These are phyloP conservation scores for Macaria liturata DNA, from an alignment of 2,888 invertebrate species.

Conservation along the genomic window DNA sequence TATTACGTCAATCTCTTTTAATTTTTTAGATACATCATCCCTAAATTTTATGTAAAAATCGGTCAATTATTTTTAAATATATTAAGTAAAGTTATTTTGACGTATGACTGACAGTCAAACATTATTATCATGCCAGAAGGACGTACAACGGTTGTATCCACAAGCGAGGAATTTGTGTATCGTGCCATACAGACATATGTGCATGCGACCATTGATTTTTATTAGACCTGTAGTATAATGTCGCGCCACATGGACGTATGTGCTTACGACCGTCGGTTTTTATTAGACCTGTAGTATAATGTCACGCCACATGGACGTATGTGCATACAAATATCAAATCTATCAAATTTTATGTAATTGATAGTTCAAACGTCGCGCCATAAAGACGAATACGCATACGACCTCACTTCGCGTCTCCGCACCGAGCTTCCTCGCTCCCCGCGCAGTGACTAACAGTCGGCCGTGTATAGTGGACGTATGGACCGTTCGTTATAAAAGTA, in stretches of 20 bases:
- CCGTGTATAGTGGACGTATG: conserved; percentile 5
- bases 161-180: too few species aligned
- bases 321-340: neutral
- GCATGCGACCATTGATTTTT: conserved; percentile 4
- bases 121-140: conserved; percentile 3
- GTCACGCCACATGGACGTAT: too few species aligned
- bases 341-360: conserved; percentile 1
- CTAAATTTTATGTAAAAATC: neutral
- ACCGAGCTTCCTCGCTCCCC: neutral
- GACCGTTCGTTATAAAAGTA: neutral
- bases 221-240: too few species aligned
- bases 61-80: neutral
- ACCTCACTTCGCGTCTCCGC: conserved; percentile 1
- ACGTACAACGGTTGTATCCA: too few species aligned
- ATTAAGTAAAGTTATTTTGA: neutral
- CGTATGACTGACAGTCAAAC: conserved; percentile 1
- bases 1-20: neutral
- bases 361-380: conserved; percentile 5
- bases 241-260: too few species aligned
- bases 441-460: conserved; percentile 9
- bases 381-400: conserved; percentile 14
- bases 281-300: too few species aligned
- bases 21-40: neutral
- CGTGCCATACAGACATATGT: neutral
- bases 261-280: neutral